Conservation (phyloP, 2,797 vertebrate species). For the Pangasius krempfi region DNA sequence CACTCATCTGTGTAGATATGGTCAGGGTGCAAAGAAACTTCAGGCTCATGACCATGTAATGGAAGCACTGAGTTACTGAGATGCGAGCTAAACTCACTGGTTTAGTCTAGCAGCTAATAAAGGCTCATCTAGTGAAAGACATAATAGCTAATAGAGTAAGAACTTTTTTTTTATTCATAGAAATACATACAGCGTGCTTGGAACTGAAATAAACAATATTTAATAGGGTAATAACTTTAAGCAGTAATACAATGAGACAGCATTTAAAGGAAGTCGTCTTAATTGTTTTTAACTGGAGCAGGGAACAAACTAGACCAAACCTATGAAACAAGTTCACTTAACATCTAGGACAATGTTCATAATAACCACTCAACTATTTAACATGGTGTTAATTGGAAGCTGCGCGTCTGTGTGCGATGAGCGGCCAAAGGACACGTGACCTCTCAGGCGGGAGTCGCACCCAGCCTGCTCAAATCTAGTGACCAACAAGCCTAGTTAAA, state of each 20-base stretch:
- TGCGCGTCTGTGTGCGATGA: conserved; percentile 52
- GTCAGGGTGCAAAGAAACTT: conserved; percentile 23
- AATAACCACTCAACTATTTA: conserved; percentile 58
- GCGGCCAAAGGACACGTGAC: conserved; percentile 46
- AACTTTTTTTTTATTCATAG: conserved; percentile 63
- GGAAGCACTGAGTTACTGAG: conserved; percentile 40
- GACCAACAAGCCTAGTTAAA: conserved; percentile 54
- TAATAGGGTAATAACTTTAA: conserved; percentile 61
- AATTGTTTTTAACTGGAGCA: conserved; percentile 48
- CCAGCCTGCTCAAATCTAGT: conserved; percentile 38
- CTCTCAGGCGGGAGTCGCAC: conserved; percentile 51
- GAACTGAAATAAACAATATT: conserved; percentile 64
- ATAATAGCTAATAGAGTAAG: conserved; percentile 62
- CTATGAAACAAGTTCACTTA: conserved; percentile 57
- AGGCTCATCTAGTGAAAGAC: conserved; percentile 58
- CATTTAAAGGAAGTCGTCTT: conserved; percentile 51
- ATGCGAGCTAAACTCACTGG: conserved; percentile 39
- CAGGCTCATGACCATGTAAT: conserved; percentile 13
- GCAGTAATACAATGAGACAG: conserved; percentile 65
- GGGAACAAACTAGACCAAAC: conserved; percentile 54
- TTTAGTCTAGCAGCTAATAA: conserved; percentile 53
- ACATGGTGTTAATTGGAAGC: conserved; percentile 56
- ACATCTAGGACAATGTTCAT: conserved; percentile 60
- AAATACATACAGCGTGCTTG: conserved; percentile 68
- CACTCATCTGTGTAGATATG: conserved; percentile 49